Base-by-base conservation (phyloP, 2,888 invertebrate genomes). In the Alcis repandata region DNA sequence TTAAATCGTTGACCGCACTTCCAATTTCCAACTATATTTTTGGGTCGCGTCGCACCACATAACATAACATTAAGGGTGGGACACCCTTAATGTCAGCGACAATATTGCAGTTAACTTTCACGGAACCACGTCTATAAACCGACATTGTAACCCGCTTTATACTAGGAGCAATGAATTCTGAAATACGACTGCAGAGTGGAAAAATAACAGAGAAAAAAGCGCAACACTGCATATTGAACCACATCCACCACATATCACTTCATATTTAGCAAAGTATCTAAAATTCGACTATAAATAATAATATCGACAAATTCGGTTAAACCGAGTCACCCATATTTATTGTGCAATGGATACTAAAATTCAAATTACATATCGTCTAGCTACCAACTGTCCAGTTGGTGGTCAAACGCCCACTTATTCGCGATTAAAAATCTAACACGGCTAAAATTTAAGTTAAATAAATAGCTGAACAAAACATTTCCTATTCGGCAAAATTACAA, bases 71-170 rank as follows among this genome's bases (percentile, higher is more conserved):
- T 33, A 13, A 36, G n/a, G n/a, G n/a, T n/a, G n/a, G n/a, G n/a
- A n/a, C 10, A 19, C 15, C 63, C 43, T 69, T 65, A 63, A 67
- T 68, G 61, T 62, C 20, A 45, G 57, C 69, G 56, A 48, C 49
- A 33, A 59, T 52, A 61, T 61, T 57, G 60, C 41, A 63, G 60
- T 63, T 62, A 63, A 59, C 59, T 56, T 65, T 61, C 68, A 61
- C 38, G 56, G 56, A 72, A 63, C 61, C 45, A 59, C 49, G 57
- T 40, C 60, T 59, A 67, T 72, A 67, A 67, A 72, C 58, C 48
- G 49, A 72, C 72, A 69, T 63, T 72, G 70, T 70, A 58, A 46
- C 45, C 40, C 8, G 11, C 59, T 46, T 62, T 57, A 58, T 56
- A 52, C 49, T 48, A n/a, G 45, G 40, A 46, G 43, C 53, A 54